Evolutionary conservation across 2,888 invertebrate species (phyloP), one percentile per base, ranked within the genome.

Genomic region (Nematopogon swammerdamellus): DNA sequence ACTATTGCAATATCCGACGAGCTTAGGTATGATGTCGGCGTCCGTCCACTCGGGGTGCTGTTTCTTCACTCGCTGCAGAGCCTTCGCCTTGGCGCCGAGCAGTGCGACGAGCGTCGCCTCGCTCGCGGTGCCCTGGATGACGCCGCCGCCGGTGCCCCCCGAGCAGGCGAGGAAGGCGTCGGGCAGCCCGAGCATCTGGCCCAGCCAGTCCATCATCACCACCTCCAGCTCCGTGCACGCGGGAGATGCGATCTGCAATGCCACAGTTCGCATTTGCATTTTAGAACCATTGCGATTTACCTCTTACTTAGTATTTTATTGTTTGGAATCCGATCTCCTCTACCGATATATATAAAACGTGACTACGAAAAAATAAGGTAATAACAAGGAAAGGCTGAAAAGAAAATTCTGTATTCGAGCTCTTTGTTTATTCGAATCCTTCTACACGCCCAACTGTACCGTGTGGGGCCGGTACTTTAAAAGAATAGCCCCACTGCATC

Each of bases 151-250:
- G 50, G 91, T 92, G 51, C 89, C 90, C 0, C 92, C 93, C 0
- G 89, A 88, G 54, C 87, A 84, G 1, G 92, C 90, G 47, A 97
- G 75, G 71, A 97, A 97, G 57, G 86, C 85, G 17, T 87, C 80
- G 0, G 97, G 97, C 4, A 97, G 79, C 1, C 89, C 88, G 49
- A 97, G 65, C 89, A 96, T 91, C 76, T 95, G 92, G 44, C 94
- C 97, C 56, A 97, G 72, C 97, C 97, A 97, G 72, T 97, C 95
- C 63, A 97, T 72, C 90, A 95, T 95, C 18, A 94, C 88, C 1
- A 96, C 95, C 73, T 97, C 97, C 51, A 97, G 76, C 68, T 97
- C 97, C 0, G 97, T 97, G 65, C 96, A 97, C 0, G 96, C 95
- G 0, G 97, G 97, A 71, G 95, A 94, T 0, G 95, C 89, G 56